phyloP scores from a whole-genome alignment of 1,140 invertebrate genomes.

The Rhopalosiphum maidis region DNA sequence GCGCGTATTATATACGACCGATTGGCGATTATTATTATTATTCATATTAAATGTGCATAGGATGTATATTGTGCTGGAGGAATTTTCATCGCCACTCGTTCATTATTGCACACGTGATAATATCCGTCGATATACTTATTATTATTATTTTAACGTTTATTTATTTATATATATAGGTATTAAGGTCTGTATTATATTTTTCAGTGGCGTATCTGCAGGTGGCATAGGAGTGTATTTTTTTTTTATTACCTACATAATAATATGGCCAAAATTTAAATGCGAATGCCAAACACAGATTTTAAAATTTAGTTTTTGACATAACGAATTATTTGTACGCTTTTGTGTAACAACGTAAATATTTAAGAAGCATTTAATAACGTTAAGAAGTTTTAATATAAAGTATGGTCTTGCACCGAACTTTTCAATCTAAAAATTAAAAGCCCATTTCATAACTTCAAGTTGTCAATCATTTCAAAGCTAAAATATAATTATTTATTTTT shows the following conservation, averaged over 20 bases:
- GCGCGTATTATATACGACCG: background rate
- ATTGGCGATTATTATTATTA: background rate
- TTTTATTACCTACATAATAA: background rate
- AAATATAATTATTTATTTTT: too few relatives aligned
- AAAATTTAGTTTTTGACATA: background rate
- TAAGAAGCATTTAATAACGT: background rate
- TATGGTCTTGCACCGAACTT: background rate
- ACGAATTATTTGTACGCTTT: background rate
- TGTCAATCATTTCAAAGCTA: too few relatives aligned
- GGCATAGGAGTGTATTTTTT: background rate
- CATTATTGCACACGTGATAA: background rate
- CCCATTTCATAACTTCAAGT: background rate
- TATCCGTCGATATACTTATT: background rate
- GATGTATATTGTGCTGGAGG: background rate
- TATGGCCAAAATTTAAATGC: background rate
- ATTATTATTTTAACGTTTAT: background rate
- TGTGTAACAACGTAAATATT: background rate
- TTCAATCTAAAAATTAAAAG: background rate
- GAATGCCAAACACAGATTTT: background rate
- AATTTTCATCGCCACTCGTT: background rate
- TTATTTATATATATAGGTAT: background rate
- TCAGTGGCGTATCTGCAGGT: background rate
- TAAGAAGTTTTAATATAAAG: background rate
- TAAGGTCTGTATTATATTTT: background rate
- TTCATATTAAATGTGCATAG: background rate